These are phyloP conservation scores for Morinoia aosen DNA, from an alignment of 2,888 invertebrate genomes.

Conservation along the genomic window DNA sequence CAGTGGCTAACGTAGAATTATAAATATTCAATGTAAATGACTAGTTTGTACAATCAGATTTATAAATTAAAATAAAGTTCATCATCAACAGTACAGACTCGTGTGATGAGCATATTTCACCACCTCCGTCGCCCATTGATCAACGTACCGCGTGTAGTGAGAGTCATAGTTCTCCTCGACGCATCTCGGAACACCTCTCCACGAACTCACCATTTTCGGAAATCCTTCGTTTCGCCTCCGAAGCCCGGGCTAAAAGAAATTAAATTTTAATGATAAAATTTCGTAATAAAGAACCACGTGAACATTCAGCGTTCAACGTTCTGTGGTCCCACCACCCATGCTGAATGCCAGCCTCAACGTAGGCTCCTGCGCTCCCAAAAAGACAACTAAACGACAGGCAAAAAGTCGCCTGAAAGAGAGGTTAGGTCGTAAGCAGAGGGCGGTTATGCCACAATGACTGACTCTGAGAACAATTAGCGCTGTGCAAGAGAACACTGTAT, in stretches of 20 bases:
- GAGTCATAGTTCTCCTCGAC: neutral
- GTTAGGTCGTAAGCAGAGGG: constrained; percentile 44
- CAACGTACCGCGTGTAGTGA: neutral
- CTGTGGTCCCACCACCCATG: constrained; percentile 38
- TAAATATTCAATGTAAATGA: no score
- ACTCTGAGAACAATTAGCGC: constrained; percentile 46
- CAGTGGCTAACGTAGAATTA: no score
- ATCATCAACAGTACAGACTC: no score
- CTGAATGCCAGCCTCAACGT: neutral
- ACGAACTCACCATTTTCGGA: neutral
- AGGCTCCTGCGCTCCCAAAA: constrained; percentile 5
- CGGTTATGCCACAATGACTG: constrained; percentile 50
- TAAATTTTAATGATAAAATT: constrained; percentile 41
- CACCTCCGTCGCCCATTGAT: neutral
- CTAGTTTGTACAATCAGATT: no score
- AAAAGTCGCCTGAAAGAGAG: constrained; percentile 42
- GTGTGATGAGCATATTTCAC: neutral
- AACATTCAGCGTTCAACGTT: constrained; percentile 1
- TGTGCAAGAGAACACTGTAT: constrained; percentile 49
- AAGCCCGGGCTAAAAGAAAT: constrained; percentile 27
- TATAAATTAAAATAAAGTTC: no score
- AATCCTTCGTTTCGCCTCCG: constrained; percentile 9
- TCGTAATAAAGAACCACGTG: neutral
- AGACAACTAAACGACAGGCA: neutral
- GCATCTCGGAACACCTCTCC: neutral